A percentile compares a stretch with the other conserved stretches of the same genome.
Conservation (phyloP, 2,797 vertebrate genomes). For the Hypotaenidia okinawae region DNA sequence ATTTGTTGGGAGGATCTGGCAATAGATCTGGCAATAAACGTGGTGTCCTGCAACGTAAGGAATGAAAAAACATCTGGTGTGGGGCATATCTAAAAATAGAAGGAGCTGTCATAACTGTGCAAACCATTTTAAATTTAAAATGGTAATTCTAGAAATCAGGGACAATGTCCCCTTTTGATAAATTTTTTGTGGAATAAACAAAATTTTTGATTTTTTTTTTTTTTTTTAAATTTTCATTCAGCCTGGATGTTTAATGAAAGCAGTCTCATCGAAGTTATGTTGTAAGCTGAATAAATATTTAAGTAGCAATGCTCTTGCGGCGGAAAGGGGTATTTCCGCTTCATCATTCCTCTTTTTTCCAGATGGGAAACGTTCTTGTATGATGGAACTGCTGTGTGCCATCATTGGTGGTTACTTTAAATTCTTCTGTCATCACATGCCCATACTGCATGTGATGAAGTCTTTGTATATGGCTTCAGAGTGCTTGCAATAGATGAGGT, state of each 20-base stretch:
- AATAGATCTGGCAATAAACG: conserved; percentile 8
- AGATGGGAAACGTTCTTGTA: not conserved
- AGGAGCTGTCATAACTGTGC: not conserved
- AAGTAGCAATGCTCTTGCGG: not conserved
- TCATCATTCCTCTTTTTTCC: not conserved
- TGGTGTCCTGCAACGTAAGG: not conserved
- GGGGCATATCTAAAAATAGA: not conserved
- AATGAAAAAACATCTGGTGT: not conserved
- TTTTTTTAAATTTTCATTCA: not conserved
- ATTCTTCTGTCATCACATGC: not conserved
- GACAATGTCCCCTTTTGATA: not conserved
- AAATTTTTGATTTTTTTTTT: not conserved
- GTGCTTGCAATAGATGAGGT: not conserved
- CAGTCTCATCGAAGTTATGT: not conserved
- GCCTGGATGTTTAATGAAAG: not conserved
- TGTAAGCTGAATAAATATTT: not conserved
- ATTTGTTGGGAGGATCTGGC: not conserved
- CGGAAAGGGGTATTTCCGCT: not conserved
- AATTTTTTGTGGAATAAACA: not conserved
- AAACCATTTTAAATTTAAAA: not conserved
- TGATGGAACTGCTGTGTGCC: not conserved
- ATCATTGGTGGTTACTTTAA: not conserved
- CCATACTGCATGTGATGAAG: not conserved
- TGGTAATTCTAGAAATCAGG: not conserved
- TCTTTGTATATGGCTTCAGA: not conserved